A percentile compares a stretch with the other conserved stretches of the same genome.
Conservation (phyloP, 2,797 vertebrate species). For the Chelon labrosus region DNA sequence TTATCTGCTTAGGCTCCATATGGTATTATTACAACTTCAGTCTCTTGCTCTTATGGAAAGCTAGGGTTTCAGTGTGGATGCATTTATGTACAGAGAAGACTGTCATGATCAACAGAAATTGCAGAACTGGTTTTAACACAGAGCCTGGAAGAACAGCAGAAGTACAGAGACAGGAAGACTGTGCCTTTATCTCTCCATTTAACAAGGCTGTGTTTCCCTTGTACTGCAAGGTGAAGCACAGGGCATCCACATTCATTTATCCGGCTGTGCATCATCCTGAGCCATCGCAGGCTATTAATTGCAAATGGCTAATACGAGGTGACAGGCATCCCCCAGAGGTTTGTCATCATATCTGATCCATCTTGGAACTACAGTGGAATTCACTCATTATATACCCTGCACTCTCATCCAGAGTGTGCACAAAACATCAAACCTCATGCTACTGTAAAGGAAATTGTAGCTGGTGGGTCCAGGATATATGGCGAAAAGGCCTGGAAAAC, state of each 20-base stretch:
- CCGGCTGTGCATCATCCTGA: slow-evolving; percentile 54
- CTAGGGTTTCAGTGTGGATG: slow-evolving; percentile 6
- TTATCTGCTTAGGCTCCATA: background rate
- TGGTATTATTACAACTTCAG: background rate
- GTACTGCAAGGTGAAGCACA: slow-evolving; percentile 59
- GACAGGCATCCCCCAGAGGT: slow-evolving; percentile 65
- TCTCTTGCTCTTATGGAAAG: slow-evolving; percentile 6
- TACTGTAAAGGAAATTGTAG: background rate
- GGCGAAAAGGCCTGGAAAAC: slow-evolving; percentile 21
- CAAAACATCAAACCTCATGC: background rate
- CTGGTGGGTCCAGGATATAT: background rate
- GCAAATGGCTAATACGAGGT: slow-evolving; percentile 65
- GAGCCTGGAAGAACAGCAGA: slow-evolving; percentile 29
- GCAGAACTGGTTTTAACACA: slow-evolving; percentile 19
- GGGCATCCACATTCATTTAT: slow-evolving; percentile 56
- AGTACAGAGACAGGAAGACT: slow-evolving; percentile 13
- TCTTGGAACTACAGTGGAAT: slow-evolving; percentile 38
- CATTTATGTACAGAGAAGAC: background rate
- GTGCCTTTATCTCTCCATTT: slow-evolving; percentile 8
- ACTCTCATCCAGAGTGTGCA: slow-evolving; percentile 13
- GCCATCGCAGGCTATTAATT: slow-evolving; percentile 58
- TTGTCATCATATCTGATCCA: slow-evolving; percentile 45
- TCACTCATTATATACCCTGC: slow-evolving; percentile 29
- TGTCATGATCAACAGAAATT: slow-evolving; percentile 3
- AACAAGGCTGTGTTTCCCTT: slow-evolving; percentile 35